phyloP scores from a whole-genome alignment of 2,113 vertebrate species.

The Cyprinodon variegatus region DNA sequence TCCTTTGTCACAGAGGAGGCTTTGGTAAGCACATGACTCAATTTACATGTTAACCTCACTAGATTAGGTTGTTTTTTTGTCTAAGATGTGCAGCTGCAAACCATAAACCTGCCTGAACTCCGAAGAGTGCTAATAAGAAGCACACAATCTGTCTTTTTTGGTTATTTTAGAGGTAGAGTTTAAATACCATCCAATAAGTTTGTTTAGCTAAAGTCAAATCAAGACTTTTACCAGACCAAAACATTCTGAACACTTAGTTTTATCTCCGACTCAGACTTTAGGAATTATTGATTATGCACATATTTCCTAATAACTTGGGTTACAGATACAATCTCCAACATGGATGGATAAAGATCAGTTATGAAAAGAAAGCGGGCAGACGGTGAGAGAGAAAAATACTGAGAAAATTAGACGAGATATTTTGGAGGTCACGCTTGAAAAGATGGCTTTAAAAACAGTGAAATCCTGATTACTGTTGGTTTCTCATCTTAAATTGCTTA shows the following conservation, averaged over 20 bases:
- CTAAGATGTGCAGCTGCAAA: not conserved
- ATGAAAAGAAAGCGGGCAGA: not conserved
- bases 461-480: constrained; percentile 11
- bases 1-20: not conserved
- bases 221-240: constrained; percentile 14
- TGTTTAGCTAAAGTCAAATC: constrained; percentile 38
- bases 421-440: not conserved
- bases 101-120: constrained; percentile 6
- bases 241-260: not conserved
- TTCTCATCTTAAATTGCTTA: not conserved
- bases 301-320: not conserved
- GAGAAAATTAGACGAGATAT: not conserved
- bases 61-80: not conserved
- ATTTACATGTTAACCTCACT: not conserved
- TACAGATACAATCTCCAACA: not conserved
- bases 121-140: constrained; percentile 12
- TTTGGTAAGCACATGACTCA: not conserved
- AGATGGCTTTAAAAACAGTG: not conserved
- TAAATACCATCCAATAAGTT: constrained; percentile 2
- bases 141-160: constrained; percentile 31
- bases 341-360: not conserved
- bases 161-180: constrained; percentile 7
- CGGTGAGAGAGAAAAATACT: not conserved
- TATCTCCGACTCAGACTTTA: not conserved
- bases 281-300: not conserved